Conservation (phyloP, 2,113 vertebrate species). For the Bambusicola thoracicus region DNA sequence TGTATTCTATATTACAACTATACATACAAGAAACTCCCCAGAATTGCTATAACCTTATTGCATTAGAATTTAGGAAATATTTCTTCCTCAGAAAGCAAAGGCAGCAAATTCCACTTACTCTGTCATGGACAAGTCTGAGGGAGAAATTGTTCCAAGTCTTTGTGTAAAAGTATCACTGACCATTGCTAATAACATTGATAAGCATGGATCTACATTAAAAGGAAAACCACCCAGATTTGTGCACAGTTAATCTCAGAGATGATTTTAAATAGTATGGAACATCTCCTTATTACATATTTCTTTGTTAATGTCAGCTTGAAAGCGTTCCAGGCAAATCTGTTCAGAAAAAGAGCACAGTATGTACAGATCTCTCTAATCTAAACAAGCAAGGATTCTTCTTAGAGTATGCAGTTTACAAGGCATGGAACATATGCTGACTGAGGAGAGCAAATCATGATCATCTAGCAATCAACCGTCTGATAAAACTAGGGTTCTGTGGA, state of each 20-base stretch:
- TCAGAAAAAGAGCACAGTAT: conserved; percentile 50
- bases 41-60: background rate
- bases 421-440: conserved; percentile 31
- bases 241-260: background rate
- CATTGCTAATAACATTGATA: background rate
- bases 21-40: background rate
- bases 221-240: background rate
- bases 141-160: background rate
- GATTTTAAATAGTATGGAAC: background rate
- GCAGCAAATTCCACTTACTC: background rate
- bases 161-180: background rate
- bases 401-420: conserved; percentile 38
- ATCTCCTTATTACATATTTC: background rate
- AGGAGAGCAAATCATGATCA: conserved; percentile 29
- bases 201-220: background rate
- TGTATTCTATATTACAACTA: background rate
- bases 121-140: background rate
- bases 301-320: conserved; percentile 35
- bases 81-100: background rate
- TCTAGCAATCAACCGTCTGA: background rate
- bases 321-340: conserved; percentile 46
- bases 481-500: background rate
- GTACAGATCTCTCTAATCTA: background rate
- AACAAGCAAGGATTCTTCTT: conserved; percentile 2
- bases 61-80: background rate